Evolutionary conservation across 1,140 invertebrate genomes (phyloP).

Genomic region (Yoshiicerus persimilis): DNA sequence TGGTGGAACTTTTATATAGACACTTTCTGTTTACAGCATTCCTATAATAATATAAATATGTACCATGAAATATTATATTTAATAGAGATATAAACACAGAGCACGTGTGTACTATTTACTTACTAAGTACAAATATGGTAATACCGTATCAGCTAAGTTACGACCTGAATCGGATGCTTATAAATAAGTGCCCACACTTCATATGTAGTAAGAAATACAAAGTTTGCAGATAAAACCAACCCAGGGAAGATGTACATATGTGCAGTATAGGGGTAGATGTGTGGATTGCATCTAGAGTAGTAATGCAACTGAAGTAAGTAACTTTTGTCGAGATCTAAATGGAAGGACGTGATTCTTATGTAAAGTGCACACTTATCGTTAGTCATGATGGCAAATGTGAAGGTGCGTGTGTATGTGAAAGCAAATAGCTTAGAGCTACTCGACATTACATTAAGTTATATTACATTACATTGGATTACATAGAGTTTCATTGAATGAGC

Average conservation of each 20-base stretch:
- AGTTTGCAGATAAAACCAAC: not conserved
- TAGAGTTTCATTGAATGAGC: not conserved
- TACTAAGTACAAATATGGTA: too few species aligned
- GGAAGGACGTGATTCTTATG: constrained; percentile 11
- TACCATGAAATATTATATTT: too few species aligned
- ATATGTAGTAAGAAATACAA: too few species aligned
- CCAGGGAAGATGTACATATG: not conserved
- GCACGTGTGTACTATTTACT: not conserved
- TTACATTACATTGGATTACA: not conserved
- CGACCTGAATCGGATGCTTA: not conserved
- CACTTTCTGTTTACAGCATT: too few species aligned
- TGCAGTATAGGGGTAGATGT: not conserved
- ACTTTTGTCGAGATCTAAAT: not conserved
- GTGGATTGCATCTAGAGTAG: not conserved
- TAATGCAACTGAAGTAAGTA: not conserved
- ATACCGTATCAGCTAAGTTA: not conserved
- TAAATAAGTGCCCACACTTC: not conserved
- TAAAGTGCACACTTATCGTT: not conserved
- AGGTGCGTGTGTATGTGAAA: constrained; percentile 10
- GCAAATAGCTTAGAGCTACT: not conserved
- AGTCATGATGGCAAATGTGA: not conserved
- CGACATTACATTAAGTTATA: not conserved
- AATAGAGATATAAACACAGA: not conserved
- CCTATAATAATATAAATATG: too few species aligned
- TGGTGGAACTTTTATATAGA: not conserved